A percentile compares a stretch with the other conserved stretches of the same genome.
Evolutionary conservation across 64 coral and sea anemone species (phyloP).

Genomic region (Porites lutea): DNA sequence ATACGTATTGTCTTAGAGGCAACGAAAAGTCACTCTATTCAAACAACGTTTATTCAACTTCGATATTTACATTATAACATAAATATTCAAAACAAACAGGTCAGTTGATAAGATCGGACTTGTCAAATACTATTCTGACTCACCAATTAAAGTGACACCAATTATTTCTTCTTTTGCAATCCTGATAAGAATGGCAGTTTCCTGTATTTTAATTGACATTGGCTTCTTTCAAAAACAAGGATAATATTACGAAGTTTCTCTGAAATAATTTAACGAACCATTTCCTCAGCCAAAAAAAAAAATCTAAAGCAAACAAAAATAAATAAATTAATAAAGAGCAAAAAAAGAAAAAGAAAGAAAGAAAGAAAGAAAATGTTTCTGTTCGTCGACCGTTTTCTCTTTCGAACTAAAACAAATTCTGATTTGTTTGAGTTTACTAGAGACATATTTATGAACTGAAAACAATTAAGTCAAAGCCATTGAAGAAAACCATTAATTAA

Average conservation of each 20-base stretch:
- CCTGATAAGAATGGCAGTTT: not conserved
- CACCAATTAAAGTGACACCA: not conserved
- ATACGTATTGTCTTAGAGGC: not conserved
- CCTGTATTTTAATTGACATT: not conserved
- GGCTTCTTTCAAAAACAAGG: not conserved
- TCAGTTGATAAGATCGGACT: not conserved
- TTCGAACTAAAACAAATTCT: not conserved
- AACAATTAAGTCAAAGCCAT: constrained; percentile 11
- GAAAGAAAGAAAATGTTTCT: too few species aligned
- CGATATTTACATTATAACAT: not conserved
- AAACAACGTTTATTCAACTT: not conserved
- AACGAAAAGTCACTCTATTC: not conserved
- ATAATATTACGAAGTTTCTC: not conserved
- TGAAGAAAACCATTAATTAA: constrained; percentile 32
- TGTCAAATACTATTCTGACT: not conserved
- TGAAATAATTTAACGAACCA: not conserved
- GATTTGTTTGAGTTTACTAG: not conserved
- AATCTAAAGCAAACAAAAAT: not conserved
- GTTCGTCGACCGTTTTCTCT: not conserved
- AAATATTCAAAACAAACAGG: constrained; percentile 18
- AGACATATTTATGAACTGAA: not conserved
- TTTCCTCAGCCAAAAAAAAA: not conserved
- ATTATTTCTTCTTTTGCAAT: not conserved
- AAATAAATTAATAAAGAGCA: too few species aligned
- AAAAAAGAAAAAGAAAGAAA: not conserved